These are phyloP conservation scores for Dissostichus mawsoni DNA, from an alignment of 2,113 vertebrate genomes.

Conservation along the genomic window DNA sequence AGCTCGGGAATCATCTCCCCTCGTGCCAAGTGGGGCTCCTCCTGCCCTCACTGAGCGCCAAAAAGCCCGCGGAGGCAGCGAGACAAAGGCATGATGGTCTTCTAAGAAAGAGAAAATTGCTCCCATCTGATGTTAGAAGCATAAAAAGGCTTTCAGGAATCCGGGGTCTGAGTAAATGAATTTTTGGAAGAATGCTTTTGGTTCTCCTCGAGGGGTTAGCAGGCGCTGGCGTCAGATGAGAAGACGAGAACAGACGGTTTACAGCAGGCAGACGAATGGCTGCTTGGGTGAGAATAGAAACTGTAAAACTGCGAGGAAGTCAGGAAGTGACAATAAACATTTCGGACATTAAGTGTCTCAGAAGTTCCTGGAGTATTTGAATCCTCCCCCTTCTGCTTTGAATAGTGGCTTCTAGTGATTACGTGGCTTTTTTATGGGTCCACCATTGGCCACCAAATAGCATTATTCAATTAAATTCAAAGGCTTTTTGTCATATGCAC, in stretches of 20 bases:
- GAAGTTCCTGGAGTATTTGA: slow-evolving; percentile 6
- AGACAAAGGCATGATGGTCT: slow-evolving; percentile 60
- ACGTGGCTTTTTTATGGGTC: too few relatives aligned
- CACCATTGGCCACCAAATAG: background rate
- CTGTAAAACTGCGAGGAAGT: slow-evolving; percentile 39
- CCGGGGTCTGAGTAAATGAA: slow-evolving; percentile 11
- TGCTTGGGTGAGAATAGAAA: slow-evolving; percentile 41
- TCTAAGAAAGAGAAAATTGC: slow-evolving; percentile 28
- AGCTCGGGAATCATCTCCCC: slow-evolving; percentile 75
- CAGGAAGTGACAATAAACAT: slow-evolving; percentile 38
- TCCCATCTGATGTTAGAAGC: slow-evolving; percentile 47
- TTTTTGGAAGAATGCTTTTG: slow-evolving; percentile 40
- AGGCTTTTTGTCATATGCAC: too few relatives aligned
- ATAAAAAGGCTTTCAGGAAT: slow-evolving; percentile 33
- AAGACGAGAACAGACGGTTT: slow-evolving; percentile 16
- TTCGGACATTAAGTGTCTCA: slow-evolving; percentile 28
- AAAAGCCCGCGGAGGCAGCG: slow-evolving; percentile 53
- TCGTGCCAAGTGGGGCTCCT: slow-evolving; percentile 76
- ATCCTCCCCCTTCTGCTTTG: background rate
- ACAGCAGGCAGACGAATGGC: slow-evolving; percentile 44
- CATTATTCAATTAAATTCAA: too few relatives aligned
- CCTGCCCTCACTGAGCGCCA: slow-evolving; percentile 62
- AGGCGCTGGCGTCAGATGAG: slow-evolving; percentile 44
- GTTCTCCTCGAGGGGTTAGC: slow-evolving; percentile 26
- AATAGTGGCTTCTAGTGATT: too few relatives aligned